Evolutionary conservation across 2,888 invertebrate species (phyloP).

Genomic region (Drosophila maculinotata): DNA sequence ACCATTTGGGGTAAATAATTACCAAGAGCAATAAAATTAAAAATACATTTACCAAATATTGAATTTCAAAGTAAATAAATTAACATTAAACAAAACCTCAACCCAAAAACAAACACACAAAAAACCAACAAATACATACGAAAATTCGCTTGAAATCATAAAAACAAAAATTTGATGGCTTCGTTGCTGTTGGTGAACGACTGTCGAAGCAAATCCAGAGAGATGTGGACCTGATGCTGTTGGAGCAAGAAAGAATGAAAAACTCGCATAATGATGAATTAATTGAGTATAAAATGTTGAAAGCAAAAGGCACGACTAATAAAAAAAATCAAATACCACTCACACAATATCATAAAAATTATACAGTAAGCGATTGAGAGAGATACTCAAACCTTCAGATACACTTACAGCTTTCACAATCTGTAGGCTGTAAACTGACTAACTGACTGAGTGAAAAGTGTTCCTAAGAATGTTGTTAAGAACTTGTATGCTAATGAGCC

Average conservation of each 20-base stretch:
- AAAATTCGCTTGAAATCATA: slow-evolving; percentile 80
- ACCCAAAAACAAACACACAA: slow-evolving; percentile 17
- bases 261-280: slow-evolving; percentile 81
- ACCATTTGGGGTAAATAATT: slow-evolving; percentile 60
- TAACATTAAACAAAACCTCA: slow-evolving; percentile 61
- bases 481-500: slow-evolving; percentile 73
- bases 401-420: slow-evolving; percentile 49
- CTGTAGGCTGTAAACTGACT: slow-evolving; percentile 32
- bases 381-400: no score
- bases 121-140: slow-evolving; percentile 21
- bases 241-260: slow-evolving; percentile 52
- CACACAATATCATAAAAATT: slow-evolving; percentile 80
- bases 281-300: slow-evolving; percentile 78
- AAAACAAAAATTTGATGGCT: slow-evolving; percentile 73
- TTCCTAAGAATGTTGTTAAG: slow-evolving; percentile 71
- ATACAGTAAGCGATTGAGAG: slow-evolving; percentile 68
- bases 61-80: slow-evolving; percentile 82
- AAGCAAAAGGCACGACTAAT: slow-evolving; percentile 54
- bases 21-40: slow-evolving; percentile 62
- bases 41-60: slow-evolving; percentile 80
- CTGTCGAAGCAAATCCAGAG: background rate
- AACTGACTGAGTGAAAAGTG: slow-evolving; percentile 26
- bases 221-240: no score
- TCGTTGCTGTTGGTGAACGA: slow-evolving; percentile 31
- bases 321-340: slow-evolving; percentile 53